phyloP scores from a whole-genome alignment of 2,888 invertebrate species.

The Parnassius glacialis region DNA sequence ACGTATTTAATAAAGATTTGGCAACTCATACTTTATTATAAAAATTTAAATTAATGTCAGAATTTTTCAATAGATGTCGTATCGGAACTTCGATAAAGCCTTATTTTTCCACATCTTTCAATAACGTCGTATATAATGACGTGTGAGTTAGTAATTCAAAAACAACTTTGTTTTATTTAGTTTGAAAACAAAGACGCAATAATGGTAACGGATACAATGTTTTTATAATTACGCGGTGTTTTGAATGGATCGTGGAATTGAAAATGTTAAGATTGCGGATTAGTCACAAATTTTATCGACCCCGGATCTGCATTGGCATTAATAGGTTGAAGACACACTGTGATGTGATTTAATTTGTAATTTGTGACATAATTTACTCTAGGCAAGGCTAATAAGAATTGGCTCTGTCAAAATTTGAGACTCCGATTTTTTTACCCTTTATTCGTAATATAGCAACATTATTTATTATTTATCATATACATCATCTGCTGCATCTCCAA shows the following conservation, averaged over 20 bases:
- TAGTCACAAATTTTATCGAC: constrained; percentile 27
- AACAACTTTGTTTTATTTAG: constrained; percentile 7
- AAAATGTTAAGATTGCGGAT: constrained; percentile 24
- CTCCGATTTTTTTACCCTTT: no score
- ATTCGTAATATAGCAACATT: no score
- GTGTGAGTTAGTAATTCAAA: constrained; percentile 18
- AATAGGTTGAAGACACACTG: constrained; percentile 19
- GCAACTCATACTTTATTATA: not conserved
- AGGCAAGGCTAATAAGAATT: no score
- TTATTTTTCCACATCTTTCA: constrained; percentile 14
- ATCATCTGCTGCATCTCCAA: no score
- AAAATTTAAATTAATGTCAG: constrained; percentile 3
- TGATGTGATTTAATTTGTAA: no score
- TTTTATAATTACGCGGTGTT: constrained; percentile 7
- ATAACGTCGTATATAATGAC: constrained; percentile 3
- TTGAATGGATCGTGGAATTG: constrained; percentile 21
- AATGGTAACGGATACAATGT: constrained; percentile 9
- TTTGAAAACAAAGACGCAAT: constrained; percentile 18
- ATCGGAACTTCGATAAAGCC: constrained; percentile 13
- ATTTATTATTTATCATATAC: no score
- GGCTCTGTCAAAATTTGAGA: no score
- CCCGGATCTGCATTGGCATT: constrained; percentile 23
- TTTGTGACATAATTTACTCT: no score
- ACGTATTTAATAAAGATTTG: no score
- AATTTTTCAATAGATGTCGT: constrained; percentile 20